Conservation (phyloP, 2,888 invertebrate genomes). For the Meghimatium bilineatum region DNA sequence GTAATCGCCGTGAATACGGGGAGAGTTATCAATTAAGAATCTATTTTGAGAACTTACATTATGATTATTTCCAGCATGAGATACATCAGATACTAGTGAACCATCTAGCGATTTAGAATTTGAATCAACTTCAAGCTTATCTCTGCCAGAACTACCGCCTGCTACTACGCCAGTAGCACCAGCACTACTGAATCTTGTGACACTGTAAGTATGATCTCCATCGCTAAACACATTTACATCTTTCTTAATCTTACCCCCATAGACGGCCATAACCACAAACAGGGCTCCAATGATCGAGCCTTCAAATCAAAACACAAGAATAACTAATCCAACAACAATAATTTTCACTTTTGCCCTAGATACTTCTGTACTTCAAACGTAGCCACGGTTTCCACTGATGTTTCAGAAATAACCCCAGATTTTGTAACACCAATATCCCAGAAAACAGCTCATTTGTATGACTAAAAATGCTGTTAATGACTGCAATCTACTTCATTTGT, state of each 20-base stretch:
- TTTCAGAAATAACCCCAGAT: no score
- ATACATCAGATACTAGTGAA: not conserved
- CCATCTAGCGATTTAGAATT: conserved; percentile 35
- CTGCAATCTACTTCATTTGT: no score
- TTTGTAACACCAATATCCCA: no score
- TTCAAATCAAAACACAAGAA: not conserved
- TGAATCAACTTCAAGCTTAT: not conserved
- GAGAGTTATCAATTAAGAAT: conserved; percentile 51
- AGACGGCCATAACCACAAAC: conserved; percentile 41
- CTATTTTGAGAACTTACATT: conserved; percentile 53
- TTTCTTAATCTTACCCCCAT: conserved; percentile 36
- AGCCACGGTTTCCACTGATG: no score
- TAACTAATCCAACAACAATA: not conserved
- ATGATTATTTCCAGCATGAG: conserved; percentile 46
- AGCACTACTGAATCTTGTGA: conserved; percentile 30
- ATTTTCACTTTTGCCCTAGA: not conserved
- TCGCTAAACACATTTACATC: conserved; percentile 44
- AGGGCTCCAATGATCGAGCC: conserved; percentile 9
- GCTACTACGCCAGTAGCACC: not conserved
- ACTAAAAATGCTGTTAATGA: no score
- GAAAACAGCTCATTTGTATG: no score
- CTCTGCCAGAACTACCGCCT: not conserved
- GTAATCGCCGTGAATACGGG: conserved; percentile 52
- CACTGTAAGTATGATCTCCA: conserved; percentile 36
- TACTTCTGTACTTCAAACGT: no score